Evolutionary conservation across 2,888 invertebrate species (phyloP), one percentile per base, ranked within the genome.

Genomic region (Deroplatys truncata): DNA sequence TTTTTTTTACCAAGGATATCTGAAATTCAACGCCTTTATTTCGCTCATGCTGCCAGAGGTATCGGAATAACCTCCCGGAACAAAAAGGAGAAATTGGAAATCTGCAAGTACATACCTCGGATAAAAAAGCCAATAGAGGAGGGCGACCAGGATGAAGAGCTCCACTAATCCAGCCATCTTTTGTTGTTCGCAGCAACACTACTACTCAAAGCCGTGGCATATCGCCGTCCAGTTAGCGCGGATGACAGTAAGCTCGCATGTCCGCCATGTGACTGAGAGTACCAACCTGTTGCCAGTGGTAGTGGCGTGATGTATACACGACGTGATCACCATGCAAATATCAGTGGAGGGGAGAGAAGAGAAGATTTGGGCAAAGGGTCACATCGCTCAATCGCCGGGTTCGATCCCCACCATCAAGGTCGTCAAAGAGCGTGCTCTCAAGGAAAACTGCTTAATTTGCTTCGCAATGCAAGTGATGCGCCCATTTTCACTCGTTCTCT

Each of bases 61-160:
- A 35, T 13, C 2, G 43, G 43, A 43, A 43, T 43, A 43, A 43
- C 13, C 31, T 31, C 3, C 31, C 43, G 13, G 43, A 43, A 43
- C 13, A 43, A 43, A 31, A 28, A 88, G 43, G 25, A 4, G 56
- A 72, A 20, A 20, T 72, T 7, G 56, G 20, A 20, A 72, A 72
- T 20, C 0, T 72, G 56, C 4, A 20, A 72, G 20, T 72, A 93
- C 94, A 88, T 93, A 95, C 95, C 95, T 95, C 91, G 94, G 94
- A 88, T 95, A 95, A 93, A 95, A 95, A 93, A 95, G 95, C 94
- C 95, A 95, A 93, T 95, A 95, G 91, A 95, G 93, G 56, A 95
- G 94, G 90, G 95, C 95, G 91, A 95, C 95, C 93, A 95, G 95
- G 93, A 95, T 94, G 92, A 95, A 95, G 91, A 95, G 93, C 93